phyloP scores from a whole-genome alignment of 2,797 vertebrate genomes.

The Sebastes elongatus region DNA sequence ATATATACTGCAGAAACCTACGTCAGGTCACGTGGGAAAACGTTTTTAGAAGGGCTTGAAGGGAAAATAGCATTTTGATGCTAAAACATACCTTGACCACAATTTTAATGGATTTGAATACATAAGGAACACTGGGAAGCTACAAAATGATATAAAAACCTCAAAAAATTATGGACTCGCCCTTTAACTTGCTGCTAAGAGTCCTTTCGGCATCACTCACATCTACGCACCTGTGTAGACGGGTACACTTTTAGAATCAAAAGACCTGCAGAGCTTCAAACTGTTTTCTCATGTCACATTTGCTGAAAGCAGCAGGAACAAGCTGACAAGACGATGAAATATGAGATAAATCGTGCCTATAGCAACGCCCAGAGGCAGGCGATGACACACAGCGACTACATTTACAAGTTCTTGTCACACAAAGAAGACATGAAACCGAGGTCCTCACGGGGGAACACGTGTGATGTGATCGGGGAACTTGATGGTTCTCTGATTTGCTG shows the following conservation, averaged over 20 bases:
- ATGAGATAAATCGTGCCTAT: constrained; percentile 13
- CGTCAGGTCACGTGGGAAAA: not conserved
- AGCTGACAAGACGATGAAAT: constrained; percentile 31
- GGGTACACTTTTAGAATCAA: constrained; percentile 4
- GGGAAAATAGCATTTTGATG: no score
- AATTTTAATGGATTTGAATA: no score
- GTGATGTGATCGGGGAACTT: constrained; percentile 11
- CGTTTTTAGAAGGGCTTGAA: no score
- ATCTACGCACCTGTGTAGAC: not conserved
- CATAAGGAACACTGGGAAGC: no score
- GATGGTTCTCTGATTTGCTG: constrained; percentile 30
- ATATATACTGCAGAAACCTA: not conserved
- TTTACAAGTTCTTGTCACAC: constrained; percentile 15
- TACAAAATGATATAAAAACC: no score
- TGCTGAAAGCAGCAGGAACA: constrained; percentile 17
- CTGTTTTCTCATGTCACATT: constrained; percentile 12
- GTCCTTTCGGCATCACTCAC: not conserved
- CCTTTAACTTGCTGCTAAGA: not conserved
- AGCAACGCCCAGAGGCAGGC: constrained; percentile 19
- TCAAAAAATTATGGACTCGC: no score
- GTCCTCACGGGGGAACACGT: constrained; percentile 6
- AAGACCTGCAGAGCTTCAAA: not conserved
- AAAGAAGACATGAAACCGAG: not conserved
- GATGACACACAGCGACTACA: not conserved
- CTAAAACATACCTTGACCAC: no score